Evolutionary conservation across 2,797 vertebrate genomes (phyloP), one percentile per base, ranked within the genome.

Genomic region (Halcyon smyrnensis): DNA sequence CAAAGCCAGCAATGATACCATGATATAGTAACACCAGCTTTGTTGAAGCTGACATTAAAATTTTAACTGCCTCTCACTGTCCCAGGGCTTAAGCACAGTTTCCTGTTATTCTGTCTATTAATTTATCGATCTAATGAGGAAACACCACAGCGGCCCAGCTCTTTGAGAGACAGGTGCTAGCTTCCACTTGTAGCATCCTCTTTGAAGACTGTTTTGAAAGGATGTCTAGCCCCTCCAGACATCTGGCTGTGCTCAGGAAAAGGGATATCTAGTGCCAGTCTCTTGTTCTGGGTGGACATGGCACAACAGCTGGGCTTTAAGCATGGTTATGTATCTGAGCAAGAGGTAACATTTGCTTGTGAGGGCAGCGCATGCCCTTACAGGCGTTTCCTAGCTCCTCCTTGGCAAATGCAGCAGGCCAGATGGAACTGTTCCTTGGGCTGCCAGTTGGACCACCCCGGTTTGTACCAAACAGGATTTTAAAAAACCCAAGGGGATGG

Each of bases 361-460:
- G 75, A 95, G 81, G 75, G 84, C 75, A 90, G 28, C 60, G 88
- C 77, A 27, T 92, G 94, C 84, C 88, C 84, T 95, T 63, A 95
- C 70, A 96, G 93, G 60, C 94, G 88, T 87, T 93, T 94, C 78
- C 78, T 82, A 95, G 92, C 92, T 97, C 75, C 93, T 96, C 90
- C 86, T 95, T 97, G 96, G 96, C 96, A 97, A 94, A 95, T 89
- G 80, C 88, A 96, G 60, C 51, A 82, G 90, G 90, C 93, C 96
- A 97, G 95, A 96, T 97, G 96, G 96, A 97, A 96, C 75, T 94
- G 90, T 96, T 97, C 92, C 96, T 96, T 94, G 94, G 86, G 90
- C 95, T 96, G 95, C 96, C 96, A 96, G 94, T 97, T 96, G 95
- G 95, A 97, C 95, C 96, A 97, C 96, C 96, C 94, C 94, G 92